Evolutionary conservation across 1,140 invertebrate genomes (phyloP).

Genomic region (Neomicropteryx cornuta): DNA sequence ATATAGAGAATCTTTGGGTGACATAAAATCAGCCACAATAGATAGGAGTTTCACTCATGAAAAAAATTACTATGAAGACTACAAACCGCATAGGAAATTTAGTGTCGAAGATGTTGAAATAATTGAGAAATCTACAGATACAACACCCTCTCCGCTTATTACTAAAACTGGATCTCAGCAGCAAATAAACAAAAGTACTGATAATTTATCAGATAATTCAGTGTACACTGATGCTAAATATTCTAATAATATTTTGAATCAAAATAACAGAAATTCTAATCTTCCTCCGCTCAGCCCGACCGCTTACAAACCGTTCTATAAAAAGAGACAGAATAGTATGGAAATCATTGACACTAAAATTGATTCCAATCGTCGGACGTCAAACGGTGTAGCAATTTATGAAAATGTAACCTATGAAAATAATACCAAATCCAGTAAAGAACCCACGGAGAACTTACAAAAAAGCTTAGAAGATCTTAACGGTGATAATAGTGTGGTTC

Average conservation of each 20-base stretch:
- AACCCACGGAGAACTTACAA: no score
- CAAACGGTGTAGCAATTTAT: no score
- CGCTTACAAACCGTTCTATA: slow-evolving; percentile 12
- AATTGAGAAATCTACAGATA: slow-evolving; percentile 24
- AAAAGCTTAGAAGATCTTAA: no score
- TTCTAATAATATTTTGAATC: no score
- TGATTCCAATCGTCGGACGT: no score
- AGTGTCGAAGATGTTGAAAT: slow-evolving; percentile 41
- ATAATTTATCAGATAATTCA: slow-evolving; percentile 15
- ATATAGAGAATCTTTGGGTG: slow-evolving; percentile 5
- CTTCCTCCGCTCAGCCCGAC: slow-evolving; percentile 14
- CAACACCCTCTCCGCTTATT: no score
- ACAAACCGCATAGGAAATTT: slow-evolving; percentile 25
- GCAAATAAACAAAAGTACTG: slow-evolving; percentile 14
- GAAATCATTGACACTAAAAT: slow-evolving; percentile 10
- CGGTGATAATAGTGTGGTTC: no score
- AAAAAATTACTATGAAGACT: slow-evolving; percentile 10
- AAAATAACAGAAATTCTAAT: slow-evolving; percentile 20
- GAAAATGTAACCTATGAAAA: no score
- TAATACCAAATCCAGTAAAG: no score
- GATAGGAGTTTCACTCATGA: slow-evolving; percentile 13
- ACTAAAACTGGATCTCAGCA: slow-evolving; percentile 1
- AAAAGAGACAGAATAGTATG: slow-evolving; percentile 11
- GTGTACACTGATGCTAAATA: slow-evolving; percentile 14
- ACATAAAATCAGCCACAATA: no score